Evolutionary conservation across 1,140 invertebrate genomes (phyloP).

Genomic region (Triops longicaudatus): DNA sequence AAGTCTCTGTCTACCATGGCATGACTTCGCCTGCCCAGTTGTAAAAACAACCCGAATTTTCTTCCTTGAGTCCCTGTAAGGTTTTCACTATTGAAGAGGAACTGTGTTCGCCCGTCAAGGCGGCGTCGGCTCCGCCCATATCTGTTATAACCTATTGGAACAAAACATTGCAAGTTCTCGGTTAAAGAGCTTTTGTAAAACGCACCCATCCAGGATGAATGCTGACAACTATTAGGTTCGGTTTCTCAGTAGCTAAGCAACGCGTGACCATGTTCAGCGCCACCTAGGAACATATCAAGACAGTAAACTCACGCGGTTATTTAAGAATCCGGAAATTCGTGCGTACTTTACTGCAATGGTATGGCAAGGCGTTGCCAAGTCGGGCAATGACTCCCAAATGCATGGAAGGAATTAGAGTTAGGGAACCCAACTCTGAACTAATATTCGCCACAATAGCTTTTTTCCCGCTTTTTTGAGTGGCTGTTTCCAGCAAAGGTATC

Average conservation of each 20-base stretch:
- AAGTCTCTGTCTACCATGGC: conserved; percentile 53
- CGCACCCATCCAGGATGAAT: conserved; percentile 58
- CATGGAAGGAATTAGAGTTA: conserved; percentile 36
- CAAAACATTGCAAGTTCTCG: background rate
- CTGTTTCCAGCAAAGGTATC: conserved; percentile 53
- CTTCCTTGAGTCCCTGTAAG: conserved; percentile 49
- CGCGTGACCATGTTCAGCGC: conserved; percentile 80
- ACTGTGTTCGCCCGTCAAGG: conserved; percentile 57
- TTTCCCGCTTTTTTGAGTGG: conserved; percentile 37
- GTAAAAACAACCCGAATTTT: conserved; percentile 63
- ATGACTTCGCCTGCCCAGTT: conserved; percentile 64
- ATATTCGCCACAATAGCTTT: conserved; percentile 73
- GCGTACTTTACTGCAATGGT: conserved; percentile 25
- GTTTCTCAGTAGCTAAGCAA: conserved; percentile 61
- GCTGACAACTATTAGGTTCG: conserved; percentile 59
- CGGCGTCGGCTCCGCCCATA: conserved; percentile 49
- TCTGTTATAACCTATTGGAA: conserved; percentile 23
- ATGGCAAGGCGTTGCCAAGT: conserved; percentile 22
- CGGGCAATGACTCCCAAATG: background rate
- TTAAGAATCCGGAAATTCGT: background rate
- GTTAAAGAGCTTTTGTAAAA: background rate
- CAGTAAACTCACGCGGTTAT: background rate
- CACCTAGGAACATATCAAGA: conserved; percentile 44
- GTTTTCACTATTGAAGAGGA: conserved; percentile 55
- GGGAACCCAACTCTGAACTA: conserved; percentile 71